Base-by-base conservation (phyloP, 2,888 invertebrate species). In the Cheilosia scutellata region DNA sequence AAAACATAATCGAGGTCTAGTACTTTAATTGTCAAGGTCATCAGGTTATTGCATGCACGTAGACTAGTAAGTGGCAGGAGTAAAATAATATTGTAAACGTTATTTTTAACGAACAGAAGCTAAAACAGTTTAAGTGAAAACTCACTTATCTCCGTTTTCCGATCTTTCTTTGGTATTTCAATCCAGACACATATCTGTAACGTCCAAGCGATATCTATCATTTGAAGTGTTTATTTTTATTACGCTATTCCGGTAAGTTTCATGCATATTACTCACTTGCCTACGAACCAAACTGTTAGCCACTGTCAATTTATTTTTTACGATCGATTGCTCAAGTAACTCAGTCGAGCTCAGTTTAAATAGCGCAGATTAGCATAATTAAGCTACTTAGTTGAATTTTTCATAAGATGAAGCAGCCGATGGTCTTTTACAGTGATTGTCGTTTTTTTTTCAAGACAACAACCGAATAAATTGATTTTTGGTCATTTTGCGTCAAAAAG, bases 281-380 rank as follows among this genome's bases (percentile, higher is more conserved):
- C 11, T 47, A 62, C 49, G 31, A 62, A n/a, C 40, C 5, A 20
- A n/a, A 9, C 37, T 70, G 77, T 66, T 51, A 71, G 20, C 29
- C 82, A 49, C 77, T 49, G 82, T 53, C 40, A 11, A 63, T 40
- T 74, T 44, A 47, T 29, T 74, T 62, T 60, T 74, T 53, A 75
- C 74, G 83, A 84, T 70, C 58, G 74, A 84, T 84, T 79, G 83
- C 79, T 57, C 63, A 84, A 84, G 74, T 63, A 60, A 74, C 51
- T 62, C 29, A 51, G 68, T 74, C 55, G 20, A 49, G 63, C 27
- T 63, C 44, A 33, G 51, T 53, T 37, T 70, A 74, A 78, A 63
- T 72, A 63, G 62, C 60, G 44, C n/a, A 68, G 63, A 84, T 84
- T 84, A 70, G 72, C 83, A 84, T 84, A 77, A 79, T 70, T 75